Base-by-base conservation (phyloP, 2,113 vertebrate genomes). In the Cololabis saira region DNA sequence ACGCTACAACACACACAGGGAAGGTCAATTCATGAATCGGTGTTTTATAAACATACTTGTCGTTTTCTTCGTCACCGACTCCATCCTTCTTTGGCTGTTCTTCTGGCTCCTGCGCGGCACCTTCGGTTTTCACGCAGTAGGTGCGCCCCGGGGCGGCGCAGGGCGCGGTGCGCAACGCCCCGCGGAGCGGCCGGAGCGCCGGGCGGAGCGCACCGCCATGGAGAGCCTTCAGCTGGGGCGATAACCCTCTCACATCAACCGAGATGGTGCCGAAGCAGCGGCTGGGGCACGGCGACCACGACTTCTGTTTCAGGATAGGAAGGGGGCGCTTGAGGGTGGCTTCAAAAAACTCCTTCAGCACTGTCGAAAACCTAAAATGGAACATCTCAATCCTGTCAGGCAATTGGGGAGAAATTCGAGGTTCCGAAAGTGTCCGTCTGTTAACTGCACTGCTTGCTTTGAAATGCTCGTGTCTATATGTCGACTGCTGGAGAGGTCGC, bases 321-420 rank as follows among this genome's bases (percentile, higher is more conserved):
- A 86, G 68, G 40, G 88, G 80, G 80, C 89, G 90, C 79, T 90
- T 90, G 14, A 89, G 80, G 79, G 71, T 83, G 82, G 86, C 72
- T 77, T 87, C 68, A 72, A 85, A 86, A 76, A 92, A 90, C 86
- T 91, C 91, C 91, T 92, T 92, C 61, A 93, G 88, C 80, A 78
- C 65, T 91, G 80, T 49, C 19, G 92, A 81, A 30, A 65, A 70
- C 90, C 91, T 90, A 54, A 92, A 92, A 27, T 92, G 91, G 81
- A 92, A 94, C 93, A 94, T 94, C 70, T 93, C 92, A 92, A 87
- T 88, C 89, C 71, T 70, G 74, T 88, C 86, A 4, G 68, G 74
- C 80, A 63, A 40, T 72, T 50, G 16, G 27, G 44, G 70, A 67
- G 30, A 81, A 79, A 83, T 18, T 64, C 19, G 58, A 14, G n/a